A percentile compares a stretch with the other conserved stretches of the same genome.
Evolutionary conservation across 2,888 invertebrate genomes (phyloP).

Genomic region (Brachylomia viminalis): DNA sequence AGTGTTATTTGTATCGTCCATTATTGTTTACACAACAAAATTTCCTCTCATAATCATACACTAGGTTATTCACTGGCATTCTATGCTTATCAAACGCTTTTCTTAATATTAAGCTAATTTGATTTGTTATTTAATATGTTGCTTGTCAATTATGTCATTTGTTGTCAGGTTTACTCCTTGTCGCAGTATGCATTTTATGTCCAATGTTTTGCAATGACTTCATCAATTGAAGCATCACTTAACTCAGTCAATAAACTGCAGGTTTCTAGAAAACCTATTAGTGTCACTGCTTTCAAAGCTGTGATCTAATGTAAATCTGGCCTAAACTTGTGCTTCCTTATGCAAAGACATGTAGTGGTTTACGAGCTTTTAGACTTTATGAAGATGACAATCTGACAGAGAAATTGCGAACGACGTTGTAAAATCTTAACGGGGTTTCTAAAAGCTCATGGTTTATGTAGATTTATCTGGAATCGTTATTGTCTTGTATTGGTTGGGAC

Average conservation of each 20-base stretch:
- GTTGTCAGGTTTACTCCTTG: slow-evolving; percentile 3
- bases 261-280: slow-evolving; percentile 49
- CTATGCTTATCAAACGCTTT: slow-evolving; percentile 17
- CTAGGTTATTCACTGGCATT: slow-evolving; percentile 22
- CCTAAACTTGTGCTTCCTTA: slow-evolving; percentile 56
- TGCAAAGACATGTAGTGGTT: slow-evolving; percentile 44
- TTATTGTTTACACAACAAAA: slow-evolving; percentile 50
- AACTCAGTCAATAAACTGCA: slow-evolving; percentile 30
- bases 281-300: slow-evolving; percentile 40
- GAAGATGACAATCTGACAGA: slow-evolving; percentile 58
- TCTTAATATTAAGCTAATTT: slow-evolving; percentile 15
- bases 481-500: slow-evolving; percentile 3
- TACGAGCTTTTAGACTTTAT: slow-evolving; percentile 53
- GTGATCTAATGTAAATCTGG: slow-evolving; percentile 45
- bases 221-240: slow-evolving; percentile 26
- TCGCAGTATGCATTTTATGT: slow-evolving; percentile 16
- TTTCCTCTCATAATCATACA: slow-evolving; percentile 32
- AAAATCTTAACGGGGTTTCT: slow-evolving; percentile 47
- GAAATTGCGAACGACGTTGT: slow-evolving; percentile 53
- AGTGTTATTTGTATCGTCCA: slow-evolving; percentile 47
- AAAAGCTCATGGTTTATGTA: slow-evolving; percentile 21
- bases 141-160: not conserved
- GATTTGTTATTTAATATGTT: not conserved
- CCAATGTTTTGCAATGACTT: slow-evolving; percentile 17
- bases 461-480: slow-evolving; percentile 28